Evolutionary conservation across 2,888 invertebrate species (phyloP).

Genomic region (Seira sanloemensis): DNA sequence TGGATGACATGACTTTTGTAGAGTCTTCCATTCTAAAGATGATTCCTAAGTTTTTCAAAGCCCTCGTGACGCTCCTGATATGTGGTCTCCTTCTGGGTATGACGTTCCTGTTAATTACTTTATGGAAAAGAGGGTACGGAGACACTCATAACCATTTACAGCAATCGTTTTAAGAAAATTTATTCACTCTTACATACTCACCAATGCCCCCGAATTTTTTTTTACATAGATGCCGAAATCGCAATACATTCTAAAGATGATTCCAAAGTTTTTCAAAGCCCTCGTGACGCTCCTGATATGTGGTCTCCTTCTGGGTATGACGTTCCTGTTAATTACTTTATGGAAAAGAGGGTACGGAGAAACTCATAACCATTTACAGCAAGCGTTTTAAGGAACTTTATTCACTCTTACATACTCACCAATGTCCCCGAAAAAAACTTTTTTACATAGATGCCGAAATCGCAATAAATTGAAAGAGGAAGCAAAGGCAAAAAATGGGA

Average conservation of each 20-base stretch:
- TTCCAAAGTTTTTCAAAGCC: slow-evolving; percentile 55
- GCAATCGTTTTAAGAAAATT: too few relatives aligned
- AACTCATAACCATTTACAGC: not conserved
- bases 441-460: slow-evolving; percentile 34
- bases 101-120: slow-evolving; percentile 35
- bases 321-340: slow-evolving; percentile 37
- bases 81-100: slow-evolving; percentile 34
- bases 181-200: too few relatives aligned
- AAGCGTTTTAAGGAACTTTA: too few relatives aligned
- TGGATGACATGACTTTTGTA: too few relatives aligned
- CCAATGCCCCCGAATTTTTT: not conserved
- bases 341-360: slow-evolving; percentile 49
- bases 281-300: slow-evolving; percentile 44
- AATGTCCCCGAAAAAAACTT: not conserved
- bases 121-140: slow-evolving; percentile 53
- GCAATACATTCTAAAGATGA: slow-evolving; percentile 33
- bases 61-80: slow-evolving; percentile 43
- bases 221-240: slow-evolving; percentile 39
- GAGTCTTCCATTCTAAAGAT: slow-evolving; percentile 39
- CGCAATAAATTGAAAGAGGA: slow-evolving; percentile 27
- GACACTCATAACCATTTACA: not conserved
- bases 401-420: too few relatives aligned
- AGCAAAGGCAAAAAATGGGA: slow-evolving; percentile 15
- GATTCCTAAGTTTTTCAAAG: slow-evolving; percentile 52
- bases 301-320: slow-evolving; percentile 34